A percentile compares a stretch with the other conserved stretches of the same genome.
phyloP scores from a whole-genome alignment of 2,888 invertebrate species.

The Ditula angustiorana region DNA sequence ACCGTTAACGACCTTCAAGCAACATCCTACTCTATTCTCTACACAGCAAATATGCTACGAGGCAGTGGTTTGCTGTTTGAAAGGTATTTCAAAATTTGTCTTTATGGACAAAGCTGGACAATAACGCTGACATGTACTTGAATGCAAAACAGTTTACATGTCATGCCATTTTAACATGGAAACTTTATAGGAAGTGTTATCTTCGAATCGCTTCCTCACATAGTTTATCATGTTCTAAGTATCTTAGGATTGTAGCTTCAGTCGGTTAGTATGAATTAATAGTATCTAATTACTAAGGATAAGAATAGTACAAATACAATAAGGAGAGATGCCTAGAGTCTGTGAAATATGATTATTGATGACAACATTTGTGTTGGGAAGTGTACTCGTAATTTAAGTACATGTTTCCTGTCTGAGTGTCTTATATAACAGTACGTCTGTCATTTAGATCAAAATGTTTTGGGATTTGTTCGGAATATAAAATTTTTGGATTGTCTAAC shows the following conservation, averaged over 20 bases:
- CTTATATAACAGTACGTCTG: constrained; percentile 18
- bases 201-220: constrained; percentile 54
- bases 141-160: constrained; percentile 79
- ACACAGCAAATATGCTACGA: constrained; percentile 41
- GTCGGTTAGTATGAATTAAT: background rate
- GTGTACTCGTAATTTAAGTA: constrained; percentile 17
- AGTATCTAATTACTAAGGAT: background rate
- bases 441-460: constrained; percentile 8
- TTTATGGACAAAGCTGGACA: constrained; percentile 70
- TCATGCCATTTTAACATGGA: constrained; percentile 72
- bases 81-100: constrained; percentile 12
- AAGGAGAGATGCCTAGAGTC: background rate
- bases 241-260: background rate
- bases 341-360: background rate
- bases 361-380: constrained; percentile 1
- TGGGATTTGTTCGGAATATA: background rate
- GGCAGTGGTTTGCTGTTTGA: constrained; percentile 29
- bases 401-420: constrained; percentile 15
- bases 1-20: constrained; percentile 39
- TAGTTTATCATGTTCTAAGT: constrained; percentile 36
- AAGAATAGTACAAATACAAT: background rate
- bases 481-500: background rate
- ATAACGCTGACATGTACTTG: constrained; percentile 78
- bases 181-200: constrained; percentile 70
- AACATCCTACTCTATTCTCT: constrained; percentile 48